These are phyloP conservation scores for Sisyra nigra DNA, from an alignment of 2,888 invertebrate genomes.

Conservation along the genomic window DNA sequence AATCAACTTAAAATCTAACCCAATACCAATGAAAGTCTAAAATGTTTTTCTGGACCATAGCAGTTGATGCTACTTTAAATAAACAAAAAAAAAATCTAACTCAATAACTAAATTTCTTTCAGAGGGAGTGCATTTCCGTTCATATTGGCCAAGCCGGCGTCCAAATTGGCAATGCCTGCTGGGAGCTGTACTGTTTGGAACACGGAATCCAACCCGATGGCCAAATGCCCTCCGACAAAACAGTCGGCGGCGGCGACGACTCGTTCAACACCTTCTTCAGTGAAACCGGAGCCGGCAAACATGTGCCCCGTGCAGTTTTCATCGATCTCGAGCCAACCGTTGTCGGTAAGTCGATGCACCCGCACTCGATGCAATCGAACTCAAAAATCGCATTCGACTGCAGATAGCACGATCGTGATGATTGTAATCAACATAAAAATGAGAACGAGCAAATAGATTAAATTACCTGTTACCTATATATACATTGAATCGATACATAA, in stretches of 20 bases:
- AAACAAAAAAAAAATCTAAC: no score
- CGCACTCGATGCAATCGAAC: no score
- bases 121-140: conserved; percentile 50
- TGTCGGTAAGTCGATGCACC: conserved; percentile 25
- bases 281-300: conserved; percentile 31
- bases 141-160: conserved; percentile 36
- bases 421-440: no score
- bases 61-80: no score
- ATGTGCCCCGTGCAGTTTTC: conserved; percentile 46
- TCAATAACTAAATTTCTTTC: conserved; percentile 14
- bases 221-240: conserved; percentile 31
- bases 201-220: conserved; percentile 30
- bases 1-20: no score
- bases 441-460: no score
- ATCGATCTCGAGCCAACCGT: conserved; percentile 55
- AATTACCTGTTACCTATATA: no score
- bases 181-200: conserved; percentile 26
- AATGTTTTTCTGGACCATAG: no score
- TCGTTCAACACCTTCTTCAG: conserved; percentile 21
- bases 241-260: conserved; percentile 25
- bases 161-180: conserved; percentile 26
- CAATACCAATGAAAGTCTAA: no score
- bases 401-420: no score
- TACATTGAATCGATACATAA: no score
- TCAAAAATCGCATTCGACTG: no score